Evolutionary conservation across 2,113 vertebrate genomes (phyloP).

Genomic region (Thymallus thymallus): DNA sequence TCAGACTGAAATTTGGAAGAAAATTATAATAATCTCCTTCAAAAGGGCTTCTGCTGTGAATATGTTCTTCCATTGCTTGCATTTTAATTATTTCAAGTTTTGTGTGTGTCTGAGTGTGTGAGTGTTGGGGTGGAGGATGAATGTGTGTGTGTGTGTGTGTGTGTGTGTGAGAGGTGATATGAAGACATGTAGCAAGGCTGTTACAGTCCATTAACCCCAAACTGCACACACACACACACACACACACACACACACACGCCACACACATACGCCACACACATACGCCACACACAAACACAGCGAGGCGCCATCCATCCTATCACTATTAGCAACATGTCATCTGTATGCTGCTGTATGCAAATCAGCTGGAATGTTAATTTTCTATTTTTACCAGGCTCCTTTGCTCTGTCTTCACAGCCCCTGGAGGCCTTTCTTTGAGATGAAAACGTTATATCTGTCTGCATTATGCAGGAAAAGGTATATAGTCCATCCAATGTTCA

Average conservation of each 20-base stretch:
- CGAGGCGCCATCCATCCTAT: slow-evolving; percentile 36
- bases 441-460: not conserved
- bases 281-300: slow-evolving; percentile 3
- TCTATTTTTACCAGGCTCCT: slow-evolving; percentile 11
- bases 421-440: not conserved
- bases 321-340: slow-evolving; percentile 58
- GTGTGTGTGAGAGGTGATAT: slow-evolving; percentile 21
- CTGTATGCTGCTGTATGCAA: slow-evolving; percentile 54
- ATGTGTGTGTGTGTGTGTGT: not conserved
- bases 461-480: not conserved
- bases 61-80: not conserved
- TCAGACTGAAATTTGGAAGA: no score
- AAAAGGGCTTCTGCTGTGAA: no score
- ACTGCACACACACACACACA: slow-evolving; percentile 6
- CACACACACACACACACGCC: not conserved
- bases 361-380: slow-evolving; percentile 45
- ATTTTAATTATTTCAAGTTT: not conserved
- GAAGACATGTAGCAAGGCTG: slow-evolving; percentile 24
- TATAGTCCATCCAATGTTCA: no score
- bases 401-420: no score
- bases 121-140: not conserved
- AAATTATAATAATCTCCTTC: no score
- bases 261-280: slow-evolving; percentile 11
- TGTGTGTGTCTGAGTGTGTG: not conserved
- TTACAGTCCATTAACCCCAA: slow-evolving; percentile 49